These are phyloP conservation scores for Ceuthmochares aereus DNA, from an alignment of 2,113 vertebrate genomes.

Conservation along the genomic window DNA sequence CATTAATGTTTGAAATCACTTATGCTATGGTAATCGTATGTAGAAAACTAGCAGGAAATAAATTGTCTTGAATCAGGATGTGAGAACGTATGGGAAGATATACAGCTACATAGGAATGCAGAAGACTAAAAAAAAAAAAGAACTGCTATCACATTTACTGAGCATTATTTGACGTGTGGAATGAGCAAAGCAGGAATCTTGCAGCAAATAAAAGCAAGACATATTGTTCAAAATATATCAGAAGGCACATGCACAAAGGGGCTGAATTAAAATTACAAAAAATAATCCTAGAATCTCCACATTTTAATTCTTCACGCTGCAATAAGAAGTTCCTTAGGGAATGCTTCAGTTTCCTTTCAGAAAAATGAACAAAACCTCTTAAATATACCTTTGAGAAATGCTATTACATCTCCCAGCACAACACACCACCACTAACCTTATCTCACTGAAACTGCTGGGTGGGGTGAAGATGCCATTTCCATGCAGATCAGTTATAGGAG, in stretches of 20 bases:
- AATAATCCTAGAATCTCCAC: neutral
- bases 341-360: neutral
- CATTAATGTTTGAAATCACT: neutral
- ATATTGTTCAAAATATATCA: neutral
- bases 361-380: neutral
- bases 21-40: neutral
- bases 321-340: neutral
- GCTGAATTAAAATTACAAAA: slow-evolving; percentile 41
- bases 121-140: neutral
- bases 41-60: slow-evolving; percentile 1
- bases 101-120: neutral
- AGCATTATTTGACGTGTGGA: neutral
- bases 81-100: neutral
- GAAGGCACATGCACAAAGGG: slow-evolving; percentile 62
- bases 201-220: slow-evolving; percentile 19
- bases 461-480: neutral
- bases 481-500: neutral
- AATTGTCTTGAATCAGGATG: neutral
- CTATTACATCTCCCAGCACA: neutral
- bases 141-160: slow-evolving; percentile 5
- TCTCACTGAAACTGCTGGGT: neutral
- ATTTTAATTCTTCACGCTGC: neutral
- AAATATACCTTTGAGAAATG: neutral
- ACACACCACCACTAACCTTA: neutral
- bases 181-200: slow-evolving; percentile 38